Conservation (phyloP, 1,140 invertebrate species). For the Drosophila teissieri region DNA sequence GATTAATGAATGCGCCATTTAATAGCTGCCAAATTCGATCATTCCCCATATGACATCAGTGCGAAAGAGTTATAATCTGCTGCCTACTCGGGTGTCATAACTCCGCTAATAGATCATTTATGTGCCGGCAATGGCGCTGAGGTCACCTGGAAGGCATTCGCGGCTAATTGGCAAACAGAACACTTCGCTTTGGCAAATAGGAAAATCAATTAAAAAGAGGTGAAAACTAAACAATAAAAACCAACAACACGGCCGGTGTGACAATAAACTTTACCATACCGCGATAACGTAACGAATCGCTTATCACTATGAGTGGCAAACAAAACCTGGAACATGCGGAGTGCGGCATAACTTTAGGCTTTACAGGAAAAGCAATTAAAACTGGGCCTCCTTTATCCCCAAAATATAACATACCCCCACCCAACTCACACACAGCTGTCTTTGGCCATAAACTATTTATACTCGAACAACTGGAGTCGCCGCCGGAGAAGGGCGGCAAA, state of each 20-base stretch:
- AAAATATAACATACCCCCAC: constrained; percentile 1
- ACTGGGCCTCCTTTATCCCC: not conserved
- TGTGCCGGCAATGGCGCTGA: constrained; percentile 37
- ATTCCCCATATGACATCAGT: constrained; percentile 43
- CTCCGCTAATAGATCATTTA: constrained; percentile 35
- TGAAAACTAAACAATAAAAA: constrained; percentile 76
- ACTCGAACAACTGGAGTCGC: not conserved
- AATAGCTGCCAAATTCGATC: constrained; percentile 19
- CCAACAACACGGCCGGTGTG: constrained; percentile 29
- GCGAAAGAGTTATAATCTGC: constrained; percentile 14
- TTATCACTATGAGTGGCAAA: constrained; percentile 56
- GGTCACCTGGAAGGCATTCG: constrained; percentile 71
- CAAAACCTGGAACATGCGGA: constrained; percentile 18
- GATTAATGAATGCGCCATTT: constrained; percentile 29
- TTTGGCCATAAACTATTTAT: constrained; percentile 38
- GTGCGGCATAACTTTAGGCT: constrained; percentile 77
- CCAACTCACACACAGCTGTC: constrained; percentile 33
- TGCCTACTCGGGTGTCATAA: constrained; percentile 25
- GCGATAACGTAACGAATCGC: constrained; percentile 47
- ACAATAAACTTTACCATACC: constrained; percentile 76
- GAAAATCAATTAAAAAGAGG: constrained; percentile 79
- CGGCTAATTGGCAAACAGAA: constrained; percentile 53
- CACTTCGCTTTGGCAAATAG: constrained; percentile 50
- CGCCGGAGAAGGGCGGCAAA: constrained; percentile 14
- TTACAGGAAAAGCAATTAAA: constrained; percentile 27